Conservation (phyloP, 2,888 invertebrate genomes). For the Coleophora flavipennella region DNA sequence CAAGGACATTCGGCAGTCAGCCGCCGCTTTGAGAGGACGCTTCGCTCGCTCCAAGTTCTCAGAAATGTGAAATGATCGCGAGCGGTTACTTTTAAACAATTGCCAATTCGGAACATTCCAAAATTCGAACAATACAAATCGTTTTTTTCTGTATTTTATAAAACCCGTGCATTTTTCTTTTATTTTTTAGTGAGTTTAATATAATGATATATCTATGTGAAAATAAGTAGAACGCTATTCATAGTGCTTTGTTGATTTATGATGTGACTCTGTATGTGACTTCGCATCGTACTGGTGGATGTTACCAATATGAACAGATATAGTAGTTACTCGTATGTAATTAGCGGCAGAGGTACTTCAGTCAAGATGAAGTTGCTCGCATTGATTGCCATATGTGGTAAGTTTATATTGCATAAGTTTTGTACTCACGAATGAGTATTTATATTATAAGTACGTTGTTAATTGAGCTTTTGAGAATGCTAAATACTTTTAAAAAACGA, state of each 20-base stretch:
- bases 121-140: constrained; percentile 9
- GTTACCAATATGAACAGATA: constrained; percentile 9
- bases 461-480: too few species aligned
- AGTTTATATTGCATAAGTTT: too few species aligned
- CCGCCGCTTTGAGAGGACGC: constrained; percentile 34
- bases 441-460: too few species aligned
- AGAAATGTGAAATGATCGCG: constrained; percentile 40
- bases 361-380: constrained; percentile 50
- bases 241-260: constrained; percentile 18
- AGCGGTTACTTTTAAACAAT: constrained; percentile 44
- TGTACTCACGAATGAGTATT: too few species aligned
- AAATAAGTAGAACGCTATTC: not conserved
- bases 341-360: constrained; percentile 26
- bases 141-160: constrained; percentile 1
- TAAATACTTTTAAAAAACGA: too few species aligned
- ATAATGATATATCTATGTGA: constrained; percentile 9
- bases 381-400: constrained; percentile 54
- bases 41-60: constrained; percentile 8
- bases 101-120: constrained; percentile 13
- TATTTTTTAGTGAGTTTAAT: not conserved
- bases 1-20: constrained; percentile 57
- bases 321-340: constrained; percentile 24
- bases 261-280: constrained; percentile 31
- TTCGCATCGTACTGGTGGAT: constrained; percentile 6
- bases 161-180: not conserved